A percentile compares a stretch with the other conserved stretches of the same genome.
Conservation (phyloP, 2,113 vertebrate species). For the Paralichthys olivaceus region DNA sequence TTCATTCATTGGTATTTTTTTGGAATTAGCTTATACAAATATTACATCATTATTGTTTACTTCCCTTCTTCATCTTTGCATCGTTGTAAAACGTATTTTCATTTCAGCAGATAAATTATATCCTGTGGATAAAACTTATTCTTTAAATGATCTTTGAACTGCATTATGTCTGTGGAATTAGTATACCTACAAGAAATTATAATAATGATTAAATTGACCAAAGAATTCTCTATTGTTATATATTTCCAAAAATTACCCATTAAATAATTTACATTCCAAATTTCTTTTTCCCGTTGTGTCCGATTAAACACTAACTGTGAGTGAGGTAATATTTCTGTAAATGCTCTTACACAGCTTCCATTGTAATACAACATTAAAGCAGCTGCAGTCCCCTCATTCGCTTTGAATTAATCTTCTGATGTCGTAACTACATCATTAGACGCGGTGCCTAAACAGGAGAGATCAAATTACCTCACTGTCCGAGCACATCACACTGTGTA, state of each 20-base stretch:
- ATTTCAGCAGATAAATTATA: too few relatives aligned
- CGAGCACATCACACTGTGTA: conserved; percentile 26
- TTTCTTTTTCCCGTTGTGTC: too few relatives aligned
- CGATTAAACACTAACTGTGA: background rate
- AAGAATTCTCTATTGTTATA: background rate
- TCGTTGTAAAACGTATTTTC: too few relatives aligned
- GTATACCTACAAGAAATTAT: too few relatives aligned
- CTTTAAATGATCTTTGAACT: too few relatives aligned
- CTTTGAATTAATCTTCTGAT: conserved; percentile 5
- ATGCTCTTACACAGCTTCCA: background rate
- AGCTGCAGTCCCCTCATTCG: background rate
- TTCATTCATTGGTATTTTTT: too few relatives aligned
- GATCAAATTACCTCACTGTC: conserved; percentile 43
- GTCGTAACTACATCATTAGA: conserved; percentile 10
- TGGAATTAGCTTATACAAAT: too few relatives aligned
- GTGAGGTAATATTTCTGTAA: background rate
- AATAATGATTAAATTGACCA: background rate
- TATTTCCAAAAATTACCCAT: background rate
- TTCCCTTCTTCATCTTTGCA: background rate
- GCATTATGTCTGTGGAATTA: too few relatives aligned
- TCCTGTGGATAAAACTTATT: too few relatives aligned
- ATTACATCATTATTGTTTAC: background rate
- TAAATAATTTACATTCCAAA: too few relatives aligned
- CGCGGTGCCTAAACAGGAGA: conserved; percentile 28
- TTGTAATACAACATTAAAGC: conserved; percentile 2